These are phyloP conservation scores for Agrilus biguttatus DNA, from an alignment of 2,888 invertebrate species.

Conservation along the genomic window DNA sequence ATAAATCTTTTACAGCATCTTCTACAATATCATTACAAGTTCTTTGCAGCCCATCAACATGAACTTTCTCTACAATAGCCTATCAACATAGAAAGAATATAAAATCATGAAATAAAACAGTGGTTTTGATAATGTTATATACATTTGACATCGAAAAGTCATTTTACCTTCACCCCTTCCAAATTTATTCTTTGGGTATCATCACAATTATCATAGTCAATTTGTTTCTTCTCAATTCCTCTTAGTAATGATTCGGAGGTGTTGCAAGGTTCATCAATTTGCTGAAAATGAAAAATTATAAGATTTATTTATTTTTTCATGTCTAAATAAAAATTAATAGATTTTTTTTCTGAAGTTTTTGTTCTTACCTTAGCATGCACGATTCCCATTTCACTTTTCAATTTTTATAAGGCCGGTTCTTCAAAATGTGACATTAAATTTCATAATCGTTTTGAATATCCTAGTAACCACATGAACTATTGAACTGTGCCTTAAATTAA, in stretches of 20 bases:
- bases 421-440: too few species aligned
- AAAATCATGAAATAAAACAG: slow-evolving; percentile 2
- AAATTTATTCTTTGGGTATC: slow-evolving; percentile 34
- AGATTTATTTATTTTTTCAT: slow-evolving; percentile 3
- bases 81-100: slow-evolving; percentile 22
- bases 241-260: slow-evolving; percentile 16
- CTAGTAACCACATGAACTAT: too few species aligned
- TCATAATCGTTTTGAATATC: too few species aligned
- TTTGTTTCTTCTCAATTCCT: slow-evolving; percentile 10
- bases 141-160: background rate
- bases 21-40: slow-evolving; percentile 83
- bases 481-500: too few species aligned
- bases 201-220: slow-evolving; percentile 17
- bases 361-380: slow-evolving; percentile 31
- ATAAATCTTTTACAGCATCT: slow-evolving; percentile 65
- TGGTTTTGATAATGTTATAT: background rate
- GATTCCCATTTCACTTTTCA: slow-evolving; percentile 24
- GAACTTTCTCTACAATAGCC: slow-evolving; percentile 75
- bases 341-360: slow-evolving; percentile 15
- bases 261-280: background rate
- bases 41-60: slow-evolving; percentile 69
- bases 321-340: slow-evolving; percentile 14
- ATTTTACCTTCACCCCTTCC: slow-evolving; percentile 35
- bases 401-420: too few species aligned
- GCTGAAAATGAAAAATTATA: background rate